These are phyloP conservation scores for Onchidella celtica DNA, from an alignment of 2,888 invertebrate genomes.

Conservation along the genomic window DNA sequence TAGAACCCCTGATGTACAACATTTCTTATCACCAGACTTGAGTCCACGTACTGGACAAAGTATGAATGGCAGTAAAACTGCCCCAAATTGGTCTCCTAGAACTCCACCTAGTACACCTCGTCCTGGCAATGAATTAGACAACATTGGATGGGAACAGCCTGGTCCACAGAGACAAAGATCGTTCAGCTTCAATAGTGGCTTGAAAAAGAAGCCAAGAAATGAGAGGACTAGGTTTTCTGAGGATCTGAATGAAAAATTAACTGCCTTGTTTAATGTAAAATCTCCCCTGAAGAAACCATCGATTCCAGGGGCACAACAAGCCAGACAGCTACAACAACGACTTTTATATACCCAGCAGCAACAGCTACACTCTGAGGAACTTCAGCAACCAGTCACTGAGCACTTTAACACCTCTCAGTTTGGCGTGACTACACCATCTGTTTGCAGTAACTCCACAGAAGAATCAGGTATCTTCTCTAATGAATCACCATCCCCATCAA, in stretches of 20 bases:
- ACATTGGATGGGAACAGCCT: not conserved
- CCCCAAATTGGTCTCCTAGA: too few relatives aligned
- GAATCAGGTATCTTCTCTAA: constrained; percentile 4
- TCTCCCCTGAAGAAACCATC: constrained; percentile 4
- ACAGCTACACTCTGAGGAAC: not conserved
- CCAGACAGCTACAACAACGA: not conserved
- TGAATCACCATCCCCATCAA: not conserved
- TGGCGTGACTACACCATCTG: too few relatives aligned
- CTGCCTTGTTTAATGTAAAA: constrained; percentile 7
- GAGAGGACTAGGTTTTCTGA: constrained; percentile 7
- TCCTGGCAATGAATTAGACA: not conserved
- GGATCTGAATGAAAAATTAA: constrained; percentile 17
- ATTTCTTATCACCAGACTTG: too few relatives aligned
- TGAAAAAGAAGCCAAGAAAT: not conserved
- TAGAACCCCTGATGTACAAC: too few relatives aligned
- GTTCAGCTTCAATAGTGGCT: not conserved
- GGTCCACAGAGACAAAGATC: not conserved
- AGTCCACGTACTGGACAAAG: too few relatives aligned
- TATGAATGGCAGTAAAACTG: too few relatives aligned
- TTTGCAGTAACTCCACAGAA: not conserved
- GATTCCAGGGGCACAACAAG: not conserved
- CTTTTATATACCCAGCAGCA: not conserved
- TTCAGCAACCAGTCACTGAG: not conserved
- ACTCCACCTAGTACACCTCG: constrained; percentile 19
- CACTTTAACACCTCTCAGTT: too few relatives aligned